Evolutionary conservation across 2,113 vertebrate species (phyloP), one percentile per base, ranked within the genome.

Genomic region (Rhinopomastus cyanomelas): DNA sequence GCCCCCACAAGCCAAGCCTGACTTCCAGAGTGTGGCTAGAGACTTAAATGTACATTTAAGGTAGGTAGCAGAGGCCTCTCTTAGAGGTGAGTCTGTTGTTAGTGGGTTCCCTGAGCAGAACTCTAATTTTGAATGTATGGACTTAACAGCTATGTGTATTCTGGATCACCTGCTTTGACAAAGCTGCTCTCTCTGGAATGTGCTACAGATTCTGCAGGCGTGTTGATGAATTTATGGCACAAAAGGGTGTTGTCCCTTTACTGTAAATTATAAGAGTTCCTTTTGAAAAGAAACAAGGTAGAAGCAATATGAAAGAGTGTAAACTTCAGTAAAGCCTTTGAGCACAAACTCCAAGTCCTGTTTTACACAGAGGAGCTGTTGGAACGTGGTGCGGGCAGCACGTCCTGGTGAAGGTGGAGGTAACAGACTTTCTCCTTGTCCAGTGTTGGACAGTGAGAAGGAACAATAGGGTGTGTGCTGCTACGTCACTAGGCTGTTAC

Each of bases 341-440:
- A 42, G 39, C 39, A 42, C 39, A 11, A 42, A 42, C 39, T 42
- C 39, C 15, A 42, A 42, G 39, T 42, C 39, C 39, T 42, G 39
- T 42, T 42, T 11, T 42, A 15, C 39, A 42, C 39, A 42, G 15
- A 42, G 39, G 39, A 42, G 39, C 11, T 42, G 39, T 15, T 69
- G 67, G 27, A 49, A 27, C 22, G 14, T 21, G 32, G n/a, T 30
- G n/a, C 15, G 0, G 0, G 59, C 48, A 4, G 1, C 30, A 8
- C 10, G 26, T 77, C 13, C 32, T 46, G 49, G 81, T 42, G 60
- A 46, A 69, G 0, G 27, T 21, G 22, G 32, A 76, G 27, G 69
- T 26, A 64, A 30, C 0, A 0, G 15, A 25, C 75, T 85, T 67
- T 87, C 29, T 85, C 55, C 29, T 30, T 36, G n/a, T n/a, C 55